Conservation (phyloP, 37 sponge, comb jelly and placozoan genomes). For the Haliclona indistincta region DNA sequence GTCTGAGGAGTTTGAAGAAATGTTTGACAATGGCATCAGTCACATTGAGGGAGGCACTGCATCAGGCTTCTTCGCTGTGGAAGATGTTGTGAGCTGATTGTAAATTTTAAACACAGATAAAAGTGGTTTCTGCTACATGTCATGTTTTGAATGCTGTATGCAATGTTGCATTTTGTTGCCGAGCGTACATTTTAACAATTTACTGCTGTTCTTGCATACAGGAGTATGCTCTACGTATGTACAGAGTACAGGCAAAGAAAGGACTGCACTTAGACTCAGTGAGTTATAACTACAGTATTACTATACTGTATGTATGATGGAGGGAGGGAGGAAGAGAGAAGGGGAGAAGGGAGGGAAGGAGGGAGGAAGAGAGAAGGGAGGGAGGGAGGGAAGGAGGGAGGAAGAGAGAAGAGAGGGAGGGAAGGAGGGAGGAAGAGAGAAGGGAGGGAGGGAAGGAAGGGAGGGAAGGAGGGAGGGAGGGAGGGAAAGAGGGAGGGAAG, state of each 20-base stretch:
- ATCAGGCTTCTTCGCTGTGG: constrained; percentile 72
- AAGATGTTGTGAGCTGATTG: constrained; percentile 62
- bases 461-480: too few relatives aligned
- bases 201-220: constrained; percentile 6
- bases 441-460: too few relatives aligned
- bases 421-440: too few relatives aligned
- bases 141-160: too few relatives aligned
- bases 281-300: too few relatives aligned
- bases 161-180: neutral
- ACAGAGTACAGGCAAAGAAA: constrained; percentile 38
- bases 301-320: too few relatives aligned
- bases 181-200: neutral
- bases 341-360: too few relatives aligned
- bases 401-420: too few relatives aligned
- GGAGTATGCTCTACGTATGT: constrained; percentile 39
- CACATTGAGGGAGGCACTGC: constrained; percentile 89
- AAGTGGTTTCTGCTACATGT: neutral
- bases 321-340: too few relatives aligned
- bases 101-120: neutral
- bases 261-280: constrained; percentile 54
- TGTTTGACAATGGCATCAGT: constrained; percentile 71
- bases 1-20: constrained; percentile 74
- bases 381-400: too few relatives aligned
- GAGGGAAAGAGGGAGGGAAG: too few relatives aligned
- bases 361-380: too few relatives aligned